Evolutionary conservation across 2,888 invertebrate species (phyloP).

Genomic region (Plebejus argus): DNA sequence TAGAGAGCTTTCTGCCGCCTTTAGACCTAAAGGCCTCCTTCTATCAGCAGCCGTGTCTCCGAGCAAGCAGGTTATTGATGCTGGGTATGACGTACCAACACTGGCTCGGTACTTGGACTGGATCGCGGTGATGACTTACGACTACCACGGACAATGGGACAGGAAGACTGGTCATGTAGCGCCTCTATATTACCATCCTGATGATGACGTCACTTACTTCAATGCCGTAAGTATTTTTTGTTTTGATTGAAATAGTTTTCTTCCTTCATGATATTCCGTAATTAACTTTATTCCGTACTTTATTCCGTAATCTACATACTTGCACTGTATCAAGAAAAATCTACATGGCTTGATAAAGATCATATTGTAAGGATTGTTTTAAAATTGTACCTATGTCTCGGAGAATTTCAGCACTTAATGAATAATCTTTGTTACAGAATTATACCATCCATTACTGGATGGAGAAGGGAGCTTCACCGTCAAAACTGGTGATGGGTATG

Average conservation of each 20-base stretch:
- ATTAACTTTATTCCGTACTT: too few species aligned
- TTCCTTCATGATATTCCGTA: too few species aligned
- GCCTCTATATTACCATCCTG: conserved; percentile 90
- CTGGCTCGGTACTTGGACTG: conserved; percentile 90
- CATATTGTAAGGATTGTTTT: too few species aligned
- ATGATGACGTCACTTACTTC: conserved; percentile 90
- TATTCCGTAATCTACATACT: too few species aligned
- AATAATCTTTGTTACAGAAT: conserved; percentile 80
- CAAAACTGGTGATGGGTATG: conserved; percentile 93
- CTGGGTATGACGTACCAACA: conserved; percentile 90
- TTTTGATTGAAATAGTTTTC: too few species aligned
- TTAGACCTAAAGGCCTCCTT: conserved; percentile 84
- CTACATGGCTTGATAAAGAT: too few species aligned
- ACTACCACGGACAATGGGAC: conserved; percentile 96
- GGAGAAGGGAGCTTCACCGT: conserved; percentile 88
- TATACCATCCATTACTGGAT: conserved; percentile 95
- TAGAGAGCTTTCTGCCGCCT: conserved; percentile 84
- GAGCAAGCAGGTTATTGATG: conserved; percentile 92
- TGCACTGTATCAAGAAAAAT: too few species aligned
- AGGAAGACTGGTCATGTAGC: conserved; percentile 95
- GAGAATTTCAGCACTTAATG: too few species aligned
- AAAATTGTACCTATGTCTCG: too few species aligned
- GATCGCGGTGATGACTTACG: conserved; percentile 96
- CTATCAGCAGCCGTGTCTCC: conserved; percentile 93
- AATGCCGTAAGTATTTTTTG: conserved; percentile 86